These are phyloP conservation scores for Cataglyphis altisquamis DNA, from an alignment of 2,888 invertebrate genomes.

Conservation along the genomic window DNA sequence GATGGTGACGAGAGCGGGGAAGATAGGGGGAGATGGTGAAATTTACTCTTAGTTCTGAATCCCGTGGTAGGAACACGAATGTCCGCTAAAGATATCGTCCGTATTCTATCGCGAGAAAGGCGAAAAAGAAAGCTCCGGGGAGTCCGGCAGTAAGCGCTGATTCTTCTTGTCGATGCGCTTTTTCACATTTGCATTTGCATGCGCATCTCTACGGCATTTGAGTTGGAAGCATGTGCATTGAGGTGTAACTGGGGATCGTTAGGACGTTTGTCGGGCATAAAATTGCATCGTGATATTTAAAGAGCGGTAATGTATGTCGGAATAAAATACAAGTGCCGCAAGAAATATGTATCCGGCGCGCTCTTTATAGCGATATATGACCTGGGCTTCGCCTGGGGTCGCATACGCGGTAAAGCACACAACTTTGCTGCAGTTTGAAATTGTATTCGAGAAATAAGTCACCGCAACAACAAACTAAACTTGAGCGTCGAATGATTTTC, in stretches of 20 bases:
- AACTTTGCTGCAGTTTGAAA: slow-evolving; percentile 44
- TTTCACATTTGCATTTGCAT: slow-evolving; percentile 35
- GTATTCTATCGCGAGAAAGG: background rate
- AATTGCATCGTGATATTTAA: slow-evolving; percentile 55
- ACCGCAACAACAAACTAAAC: slow-evolving; percentile 16
- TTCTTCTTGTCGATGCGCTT: slow-evolving; percentile 14
- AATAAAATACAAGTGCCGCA: slow-evolving; percentile 50
- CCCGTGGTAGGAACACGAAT: slow-evolving; percentile 27
- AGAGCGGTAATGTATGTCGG: slow-evolving; percentile 48
- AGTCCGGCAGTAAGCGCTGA: slow-evolving; percentile 16
- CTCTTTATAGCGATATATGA: slow-evolving; percentile 53
- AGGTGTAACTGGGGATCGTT: slow-evolving; percentile 60
- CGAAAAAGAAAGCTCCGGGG: slow-evolving; percentile 14
- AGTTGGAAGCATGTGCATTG: slow-evolving; percentile 42
- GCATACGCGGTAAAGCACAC: slow-evolving; percentile 34
- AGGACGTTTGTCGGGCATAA: slow-evolving; percentile 57
- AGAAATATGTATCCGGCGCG: slow-evolving; percentile 42
- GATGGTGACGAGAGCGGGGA: slow-evolving; percentile 20
- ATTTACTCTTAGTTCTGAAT: slow-evolving; percentile 43
- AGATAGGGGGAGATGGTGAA: slow-evolving; percentile 22
- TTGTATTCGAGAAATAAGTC: slow-evolving; percentile 42
- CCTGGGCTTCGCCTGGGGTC: slow-evolving; percentile 22
- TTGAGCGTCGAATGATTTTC: background rate
- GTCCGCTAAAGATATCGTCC: slow-evolving; percentile 54
- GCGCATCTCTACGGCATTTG: slow-evolving; percentile 17